A percentile compares a stretch with the other conserved stretches of the same genome.
phyloP scores from a whole-genome alignment of 2,113 vertebrate genomes.

The Benitochromis conjunctus region DNA sequence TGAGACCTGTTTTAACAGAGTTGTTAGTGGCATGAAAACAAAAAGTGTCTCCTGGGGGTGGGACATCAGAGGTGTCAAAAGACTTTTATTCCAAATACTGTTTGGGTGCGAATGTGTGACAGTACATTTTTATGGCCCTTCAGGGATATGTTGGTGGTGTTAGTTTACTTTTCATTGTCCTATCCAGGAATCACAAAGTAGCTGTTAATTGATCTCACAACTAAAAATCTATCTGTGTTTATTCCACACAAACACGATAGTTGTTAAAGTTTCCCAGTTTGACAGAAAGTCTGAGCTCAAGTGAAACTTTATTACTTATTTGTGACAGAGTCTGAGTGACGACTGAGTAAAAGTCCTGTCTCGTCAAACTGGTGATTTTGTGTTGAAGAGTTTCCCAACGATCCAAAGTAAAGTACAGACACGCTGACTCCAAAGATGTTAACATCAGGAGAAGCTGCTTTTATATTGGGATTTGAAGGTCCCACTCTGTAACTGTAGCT shows the following conservation, averaged over 20 bases:
- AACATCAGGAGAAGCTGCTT: not conserved
- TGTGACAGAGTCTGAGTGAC: not conserved
- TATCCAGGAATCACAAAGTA: not conserved
- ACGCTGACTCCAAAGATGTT: rapidly evolving
- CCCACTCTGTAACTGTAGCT: too few species aligned
- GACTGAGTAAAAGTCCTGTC: not conserved
- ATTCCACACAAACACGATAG: not conserved
- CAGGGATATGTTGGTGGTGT: not conserved
- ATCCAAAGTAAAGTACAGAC: not conserved
- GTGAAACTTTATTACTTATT: not conserved
- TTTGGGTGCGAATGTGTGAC: not conserved
- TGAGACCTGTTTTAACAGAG: not conserved
- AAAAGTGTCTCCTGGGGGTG: not conserved
- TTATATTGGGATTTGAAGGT: too few species aligned
- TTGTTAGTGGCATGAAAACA: not conserved
- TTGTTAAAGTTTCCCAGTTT: not conserved
- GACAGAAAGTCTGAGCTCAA: not conserved
- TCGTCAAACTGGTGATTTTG: not conserved
- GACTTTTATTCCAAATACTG: not conserved
- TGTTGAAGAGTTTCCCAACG: not conserved
- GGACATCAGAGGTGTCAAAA: not conserved
- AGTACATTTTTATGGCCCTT: not conserved
- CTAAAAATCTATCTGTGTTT: not conserved
- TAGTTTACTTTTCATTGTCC: not conserved
- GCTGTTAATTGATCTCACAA: not conserved